Evolutionary conservation across 37 sponge, comb jelly and placozoan genomes (phyloP), one percentile per base, ranked within the genome.

Genomic region (Ephydatia muelleri): DNA sequence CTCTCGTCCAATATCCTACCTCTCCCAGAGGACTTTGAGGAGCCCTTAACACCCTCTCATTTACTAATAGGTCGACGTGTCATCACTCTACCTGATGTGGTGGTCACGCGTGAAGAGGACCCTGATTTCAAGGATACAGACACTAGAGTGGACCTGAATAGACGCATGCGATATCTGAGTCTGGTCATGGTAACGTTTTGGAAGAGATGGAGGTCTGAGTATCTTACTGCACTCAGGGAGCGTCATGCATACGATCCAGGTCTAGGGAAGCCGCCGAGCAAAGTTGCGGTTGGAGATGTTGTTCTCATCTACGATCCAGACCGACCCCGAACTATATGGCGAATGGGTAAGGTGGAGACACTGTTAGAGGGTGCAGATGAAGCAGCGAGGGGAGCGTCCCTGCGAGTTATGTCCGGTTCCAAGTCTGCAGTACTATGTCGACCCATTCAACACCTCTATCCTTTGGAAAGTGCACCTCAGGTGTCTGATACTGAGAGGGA

Each of bases 41-140:
- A 69, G 30, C 70, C 70, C 9, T 30, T 69, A 27, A 69, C 70
- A 31, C 70, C 70, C 28, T 69, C 70, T 31, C 70, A 69, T 30
- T 69, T 69, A 69, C 30, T 69, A 69, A 69, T 69, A 30, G 70
- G 70, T 30, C 28, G 70, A 69, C 28, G 70, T 31, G 70, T 69
- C 28, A 27, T 69, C 70, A 69, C 30, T 30, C 30, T 69, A 69
- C 70, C 70, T 31, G 70, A 69, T 69, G 30, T 31, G 5, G 30
- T 43, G 47, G 4, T 69, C 9, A 30, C 30, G 70, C 12, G 30
- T 69, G 70, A 27, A 69, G 70, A 31, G 28, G 12, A 69, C 70
- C 70, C 30, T 69, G 70, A 69, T 69, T 69, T 31, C 30, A 30
- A 69, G 30, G 70, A 69, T 9, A 31, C 30, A 27, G 30, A 69